Evolutionary conservation across 2,797 vertebrate species (phyloP).

Genomic region (Gambelia wislizenii): DNA sequence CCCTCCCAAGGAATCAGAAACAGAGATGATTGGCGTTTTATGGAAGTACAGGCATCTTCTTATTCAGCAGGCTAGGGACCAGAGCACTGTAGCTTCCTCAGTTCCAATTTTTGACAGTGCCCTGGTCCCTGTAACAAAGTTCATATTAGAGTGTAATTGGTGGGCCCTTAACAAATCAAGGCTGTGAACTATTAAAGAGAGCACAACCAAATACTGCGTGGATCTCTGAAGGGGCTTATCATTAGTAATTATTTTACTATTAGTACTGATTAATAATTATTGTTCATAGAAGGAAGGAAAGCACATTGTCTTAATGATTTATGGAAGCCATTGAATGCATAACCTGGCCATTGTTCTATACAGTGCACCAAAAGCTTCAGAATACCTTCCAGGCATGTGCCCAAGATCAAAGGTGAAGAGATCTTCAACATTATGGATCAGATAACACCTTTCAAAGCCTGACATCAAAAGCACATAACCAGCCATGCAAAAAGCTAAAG

Average conservation of each 20-base stretch:
- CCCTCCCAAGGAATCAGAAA: too few species aligned
- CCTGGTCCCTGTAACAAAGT: too few species aligned
- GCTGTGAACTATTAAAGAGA: not conserved
- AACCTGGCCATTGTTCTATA: not conserved
- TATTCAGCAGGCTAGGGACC: too few species aligned
- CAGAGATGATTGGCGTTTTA: too few species aligned
- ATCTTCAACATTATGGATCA: constrained; percentile 16
- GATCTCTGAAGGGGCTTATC: not conserved
- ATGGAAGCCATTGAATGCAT: not conserved
- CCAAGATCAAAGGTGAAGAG: constrained; percentile 1
- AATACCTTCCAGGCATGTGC: not conserved
- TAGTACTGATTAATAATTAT: not conserved
- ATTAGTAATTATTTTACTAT: not conserved
- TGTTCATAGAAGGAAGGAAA: not conserved
- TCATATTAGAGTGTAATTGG: not conserved
- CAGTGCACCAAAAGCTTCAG: not conserved
- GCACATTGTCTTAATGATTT: too few species aligned
- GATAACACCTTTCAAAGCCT: constrained; percentile 23
- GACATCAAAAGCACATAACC: not conserved
- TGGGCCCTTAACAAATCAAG: not conserved
- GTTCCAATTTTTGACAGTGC: too few species aligned
- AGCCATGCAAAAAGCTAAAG: not conserved
- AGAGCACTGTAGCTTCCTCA: too few species aligned
- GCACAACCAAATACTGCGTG: too few species aligned
- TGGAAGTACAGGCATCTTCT: too few species aligned